Conservation (phyloP, 1,140 invertebrate genomes). For the Scaptomyza pallida region DNA sequence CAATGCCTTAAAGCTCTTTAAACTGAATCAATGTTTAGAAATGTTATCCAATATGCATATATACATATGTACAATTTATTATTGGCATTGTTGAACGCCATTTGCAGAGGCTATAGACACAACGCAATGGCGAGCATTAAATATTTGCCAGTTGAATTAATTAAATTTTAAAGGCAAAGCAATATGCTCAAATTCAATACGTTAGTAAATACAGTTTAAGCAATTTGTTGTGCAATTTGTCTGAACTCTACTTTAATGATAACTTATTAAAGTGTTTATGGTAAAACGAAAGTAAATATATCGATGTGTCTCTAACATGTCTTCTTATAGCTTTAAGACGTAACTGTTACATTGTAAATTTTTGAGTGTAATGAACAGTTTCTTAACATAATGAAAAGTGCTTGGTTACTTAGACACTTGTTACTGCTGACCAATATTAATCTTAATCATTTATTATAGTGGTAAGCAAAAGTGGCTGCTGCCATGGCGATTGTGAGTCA, state of each 20-base stretch:
- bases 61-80: not conserved
- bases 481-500: not conserved
- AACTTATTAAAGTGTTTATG: too few species aligned
- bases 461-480: constrained; percentile 2
- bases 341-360: too few species aligned
- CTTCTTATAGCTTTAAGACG: too few species aligned
- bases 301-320: too few species aligned
- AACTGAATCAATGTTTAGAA: constrained; percentile 7
- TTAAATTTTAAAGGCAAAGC: constrained; percentile 34
- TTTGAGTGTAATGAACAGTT: too few species aligned
- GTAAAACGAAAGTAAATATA: too few species aligned
- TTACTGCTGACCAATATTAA: not conserved
- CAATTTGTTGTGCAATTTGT: not conserved
- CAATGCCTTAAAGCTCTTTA: constrained; percentile 7
- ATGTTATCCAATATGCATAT: constrained; percentile 4
- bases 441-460: not conserved
- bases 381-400: not conserved
- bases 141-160: constrained; percentile 24
- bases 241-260: too few species aligned
- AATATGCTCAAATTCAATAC: not conserved
- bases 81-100: constrained; percentile 3
- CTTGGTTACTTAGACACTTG: not conserved
- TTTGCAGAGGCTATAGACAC: constrained; percentile 1
- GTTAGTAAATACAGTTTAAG: not conserved
- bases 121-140: constrained; percentile 22